Conservation (phyloP, 2,797 vertebrate genomes). For the Poeciliopsis presidionis region DNA sequence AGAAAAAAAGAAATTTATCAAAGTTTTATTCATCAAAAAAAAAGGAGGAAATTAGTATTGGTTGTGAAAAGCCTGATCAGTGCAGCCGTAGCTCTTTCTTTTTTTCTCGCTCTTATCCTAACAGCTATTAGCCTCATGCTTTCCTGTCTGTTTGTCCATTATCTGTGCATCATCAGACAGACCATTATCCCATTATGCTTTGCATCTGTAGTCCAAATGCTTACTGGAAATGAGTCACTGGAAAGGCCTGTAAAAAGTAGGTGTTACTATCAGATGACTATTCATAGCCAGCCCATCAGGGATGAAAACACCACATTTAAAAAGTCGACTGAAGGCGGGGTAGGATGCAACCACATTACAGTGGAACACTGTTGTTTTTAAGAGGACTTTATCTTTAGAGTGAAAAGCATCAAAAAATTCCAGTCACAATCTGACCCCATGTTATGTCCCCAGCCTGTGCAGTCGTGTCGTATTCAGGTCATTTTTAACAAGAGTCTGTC, state of each 20-base stretch:
- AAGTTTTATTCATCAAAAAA: not conserved
- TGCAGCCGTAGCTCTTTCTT: not conserved
- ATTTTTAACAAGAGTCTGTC: constrained; percentile 80
- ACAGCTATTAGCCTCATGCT: constrained; percentile 73
- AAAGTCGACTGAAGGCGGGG: constrained; percentile 59
- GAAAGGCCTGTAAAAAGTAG: constrained; percentile 71
- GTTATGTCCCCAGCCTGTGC: constrained; percentile 71
- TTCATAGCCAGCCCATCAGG: constrained; percentile 70
- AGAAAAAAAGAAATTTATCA: no score
- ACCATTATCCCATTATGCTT: constrained; percentile 81
- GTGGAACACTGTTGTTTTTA: constrained; percentile 37
- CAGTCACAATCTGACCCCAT: constrained; percentile 73
- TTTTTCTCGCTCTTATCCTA: constrained; percentile 39
- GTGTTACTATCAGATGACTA: constrained; percentile 76
- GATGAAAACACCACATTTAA: constrained; percentile 70
- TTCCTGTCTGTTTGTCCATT: constrained; percentile 78
- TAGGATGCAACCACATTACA: constrained; percentile 34
- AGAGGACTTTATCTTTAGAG: constrained; percentile 44
- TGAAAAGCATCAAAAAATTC: constrained; percentile 68
- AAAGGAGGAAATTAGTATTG: not conserved
- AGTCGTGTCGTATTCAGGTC: constrained; percentile 77
- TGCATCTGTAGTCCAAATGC: constrained; percentile 78
- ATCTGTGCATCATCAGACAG: constrained; percentile 77
- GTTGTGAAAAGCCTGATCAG: not conserved
- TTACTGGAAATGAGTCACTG: constrained; percentile 78